Evolutionary conservation across 2,113 vertebrate genomes (phyloP).

Genomic region (Noctilio leporinus): DNA sequence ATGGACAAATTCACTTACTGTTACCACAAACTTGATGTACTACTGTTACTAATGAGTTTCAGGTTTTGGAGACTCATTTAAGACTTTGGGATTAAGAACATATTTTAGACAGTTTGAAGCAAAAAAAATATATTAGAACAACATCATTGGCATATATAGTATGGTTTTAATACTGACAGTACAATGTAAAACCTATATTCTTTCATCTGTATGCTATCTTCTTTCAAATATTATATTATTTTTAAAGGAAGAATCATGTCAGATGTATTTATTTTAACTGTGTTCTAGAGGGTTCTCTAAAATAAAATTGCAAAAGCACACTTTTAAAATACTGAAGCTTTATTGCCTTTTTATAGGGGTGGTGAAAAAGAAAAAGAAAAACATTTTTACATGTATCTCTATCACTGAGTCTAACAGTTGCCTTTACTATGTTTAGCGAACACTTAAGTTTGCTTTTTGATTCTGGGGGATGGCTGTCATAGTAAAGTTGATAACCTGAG

Average conservation of each 20-base stretch:
- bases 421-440: neutral
- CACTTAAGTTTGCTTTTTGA: neutral
- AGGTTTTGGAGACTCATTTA: neutral
- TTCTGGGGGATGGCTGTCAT: neutral
- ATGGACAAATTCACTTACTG: neutral
- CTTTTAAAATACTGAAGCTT: neutral
- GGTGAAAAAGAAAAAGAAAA: neutral
- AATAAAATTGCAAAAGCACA: neutral
- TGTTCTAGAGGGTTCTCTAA: neutral
- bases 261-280: neutral
- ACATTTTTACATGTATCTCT: neutral
- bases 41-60: neutral
- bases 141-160: neutral
- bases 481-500: neutral
- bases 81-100: neutral
- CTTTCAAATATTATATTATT: neutral
- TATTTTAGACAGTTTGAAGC: neutral
- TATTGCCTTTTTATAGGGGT: neutral
- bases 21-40: neutral
- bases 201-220: neutral
- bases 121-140: neutral
- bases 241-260: neutral
- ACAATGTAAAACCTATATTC: neutral
- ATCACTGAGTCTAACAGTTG: neutral
- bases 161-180: neutral